A percentile compares a stretch with the other conserved stretches of the same genome.
phyloP scores from a whole-genome alignment of 2,113 vertebrate species.

The Ameiurus melas region DNA sequence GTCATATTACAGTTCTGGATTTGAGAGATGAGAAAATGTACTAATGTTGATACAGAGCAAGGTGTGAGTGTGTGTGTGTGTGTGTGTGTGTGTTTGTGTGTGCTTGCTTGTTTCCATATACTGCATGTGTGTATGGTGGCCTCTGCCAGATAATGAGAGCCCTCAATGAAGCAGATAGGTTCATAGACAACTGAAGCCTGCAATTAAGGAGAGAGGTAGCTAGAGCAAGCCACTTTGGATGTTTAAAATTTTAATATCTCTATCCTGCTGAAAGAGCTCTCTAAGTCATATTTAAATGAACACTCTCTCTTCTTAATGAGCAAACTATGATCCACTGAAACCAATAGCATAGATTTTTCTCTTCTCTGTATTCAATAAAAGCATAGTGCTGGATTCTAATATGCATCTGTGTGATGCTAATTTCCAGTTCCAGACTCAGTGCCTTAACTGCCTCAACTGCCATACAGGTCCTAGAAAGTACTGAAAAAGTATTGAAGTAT shows the following conservation, averaged over 20 bases:
- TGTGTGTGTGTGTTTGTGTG: constrained; percentile 27
- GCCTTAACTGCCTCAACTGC: no score
- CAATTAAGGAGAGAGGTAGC: constrained; percentile 53
- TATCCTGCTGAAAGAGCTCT: constrained; percentile 68
- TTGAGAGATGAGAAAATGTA: constrained; percentile 34
- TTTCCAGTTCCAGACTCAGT: no score
- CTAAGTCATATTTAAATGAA: constrained; percentile 72
- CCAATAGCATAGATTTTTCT: constrained; percentile 36
- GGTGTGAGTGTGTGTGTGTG: background rate
- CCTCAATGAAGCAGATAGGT: constrained; percentile 48
- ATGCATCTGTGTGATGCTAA: background rate
- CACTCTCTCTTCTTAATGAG: constrained; percentile 74
- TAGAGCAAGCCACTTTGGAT: constrained; percentile 73
- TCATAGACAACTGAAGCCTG: background rate
- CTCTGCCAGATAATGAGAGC: constrained; percentile 61
- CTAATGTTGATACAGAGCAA: constrained; percentile 52
- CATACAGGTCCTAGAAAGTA: no score
- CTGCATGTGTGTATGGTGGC: background rate
- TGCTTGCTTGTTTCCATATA: background rate
- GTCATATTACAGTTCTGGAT: constrained; percentile 48
- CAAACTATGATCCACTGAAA: constrained; percentile 67
- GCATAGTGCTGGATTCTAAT: constrained; percentile 48
- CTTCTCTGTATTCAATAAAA: constrained; percentile 42
- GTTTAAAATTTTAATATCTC: constrained; percentile 80
- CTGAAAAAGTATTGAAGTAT: no score